A percentile compares a stretch with the other conserved stretches of the same genome.
phyloP scores from a whole-genome alignment of 2,797 vertebrate species.

The Pelobates cultripes region DNA sequence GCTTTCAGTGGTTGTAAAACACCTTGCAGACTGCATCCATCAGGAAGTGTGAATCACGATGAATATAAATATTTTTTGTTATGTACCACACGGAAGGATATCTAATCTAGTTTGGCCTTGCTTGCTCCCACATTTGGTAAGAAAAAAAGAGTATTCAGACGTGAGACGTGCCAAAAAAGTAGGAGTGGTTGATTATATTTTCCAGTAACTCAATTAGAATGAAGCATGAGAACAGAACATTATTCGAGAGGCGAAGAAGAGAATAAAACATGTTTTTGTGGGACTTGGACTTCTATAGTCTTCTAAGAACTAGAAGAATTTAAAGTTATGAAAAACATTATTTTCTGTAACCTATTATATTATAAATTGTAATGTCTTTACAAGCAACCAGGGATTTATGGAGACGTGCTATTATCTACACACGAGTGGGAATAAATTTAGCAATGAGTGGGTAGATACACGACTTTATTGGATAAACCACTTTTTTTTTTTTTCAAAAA shows the following conservation, averaged over 20 bases:
- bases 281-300: not conserved
- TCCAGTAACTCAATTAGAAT: slow-evolving; percentile 47
- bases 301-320: not conserved
- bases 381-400: not conserved
- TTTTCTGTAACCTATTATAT: not conserved
- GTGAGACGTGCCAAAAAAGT: slow-evolving; percentile 30
- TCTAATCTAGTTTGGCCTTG: slow-evolving; percentile 27
- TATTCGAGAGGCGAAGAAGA: not conserved
- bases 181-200: slow-evolving; percentile 37
- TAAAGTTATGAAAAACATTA: not conserved
- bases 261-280: slow-evolving; percentile 20
- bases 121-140: not conserved
- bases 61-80: slow-evolving; percentile 30
- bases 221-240: slow-evolving; percentile 18
- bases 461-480: not conserved
- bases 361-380: not conserved
- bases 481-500: no score
- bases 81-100: slow-evolving; percentile 16
- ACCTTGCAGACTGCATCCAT: slow-evolving; percentile 27
- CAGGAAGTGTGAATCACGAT: slow-evolving; percentile 37
- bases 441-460: not conserved
- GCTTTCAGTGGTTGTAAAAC: slow-evolving; percentile 11
- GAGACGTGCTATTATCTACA: not conserved
- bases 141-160: not conserved
- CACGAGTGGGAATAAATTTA: not conserved